These are phyloP conservation scores for Bedellia somnulentella DNA, from an alignment of 2,888 invertebrate genomes.

Conservation along the genomic window DNA sequence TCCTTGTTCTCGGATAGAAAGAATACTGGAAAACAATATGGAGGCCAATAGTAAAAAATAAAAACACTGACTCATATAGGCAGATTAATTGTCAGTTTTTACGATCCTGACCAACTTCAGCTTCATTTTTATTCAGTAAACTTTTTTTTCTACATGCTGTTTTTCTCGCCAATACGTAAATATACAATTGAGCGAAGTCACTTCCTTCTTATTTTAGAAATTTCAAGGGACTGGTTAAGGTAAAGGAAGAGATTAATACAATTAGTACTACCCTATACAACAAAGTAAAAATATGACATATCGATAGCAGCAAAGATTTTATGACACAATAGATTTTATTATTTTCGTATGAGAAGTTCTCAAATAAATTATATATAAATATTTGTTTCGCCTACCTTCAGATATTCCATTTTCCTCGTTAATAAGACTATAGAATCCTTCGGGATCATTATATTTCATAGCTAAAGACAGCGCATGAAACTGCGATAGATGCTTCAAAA, in stretches of 20 bases:
- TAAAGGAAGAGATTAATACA: too few relatives aligned
- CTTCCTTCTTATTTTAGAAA: too few relatives aligned
- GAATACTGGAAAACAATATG: slow-evolving; percentile 36
- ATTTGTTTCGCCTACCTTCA: slow-evolving; percentile 26
- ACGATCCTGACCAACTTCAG: too few relatives aligned
- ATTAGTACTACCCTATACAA: too few relatives aligned
- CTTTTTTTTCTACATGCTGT: too few relatives aligned
- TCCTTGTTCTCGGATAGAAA: slow-evolving; percentile 67
- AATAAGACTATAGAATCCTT: slow-evolving; percentile 53
- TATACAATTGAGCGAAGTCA: too few relatives aligned
- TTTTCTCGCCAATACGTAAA: too few relatives aligned
- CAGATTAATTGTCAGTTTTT: too few relatives aligned
- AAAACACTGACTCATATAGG: background rate
- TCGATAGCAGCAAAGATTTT: too few relatives aligned
- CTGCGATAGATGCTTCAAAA: slow-evolving; percentile 63
- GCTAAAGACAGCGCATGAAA: slow-evolving; percentile 68
- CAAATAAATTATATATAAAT: background rate
- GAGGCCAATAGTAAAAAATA: background rate
- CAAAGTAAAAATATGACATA: too few relatives aligned
- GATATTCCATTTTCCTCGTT: slow-evolving; percentile 46
- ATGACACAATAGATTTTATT: background rate
- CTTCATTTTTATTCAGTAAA: too few relatives aligned
- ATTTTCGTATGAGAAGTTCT: background rate
- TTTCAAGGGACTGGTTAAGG: too few relatives aligned
- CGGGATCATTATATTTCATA: slow-evolving; percentile 61